Evolutionary conservation across 2,888 invertebrate genomes (phyloP), one percentile per base, ranked within the genome.

Genomic region (Penaeus monodon): DNA sequence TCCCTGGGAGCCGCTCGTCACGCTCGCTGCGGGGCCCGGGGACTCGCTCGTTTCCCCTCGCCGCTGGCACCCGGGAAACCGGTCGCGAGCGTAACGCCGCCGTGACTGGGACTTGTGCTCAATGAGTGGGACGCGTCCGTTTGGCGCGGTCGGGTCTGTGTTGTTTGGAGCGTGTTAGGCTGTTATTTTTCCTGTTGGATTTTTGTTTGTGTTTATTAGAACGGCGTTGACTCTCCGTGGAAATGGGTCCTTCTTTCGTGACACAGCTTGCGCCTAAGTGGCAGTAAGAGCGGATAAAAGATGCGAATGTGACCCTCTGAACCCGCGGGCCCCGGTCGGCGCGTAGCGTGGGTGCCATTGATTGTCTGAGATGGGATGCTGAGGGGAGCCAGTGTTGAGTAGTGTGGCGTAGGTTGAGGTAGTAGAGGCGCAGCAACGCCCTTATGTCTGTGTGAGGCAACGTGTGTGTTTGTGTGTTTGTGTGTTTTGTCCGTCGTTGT

Each of bases 341-440:
- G 85, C 79, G 33, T 85, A 10, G 57, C 22, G 27, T n/a, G 65
- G 77, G 79, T 81, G 76, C 85, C 85, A 85, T 85, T 85, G 85
- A 85, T 85, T 85, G 85, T 81, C 85, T 63, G 80, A 81, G 85
- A 81, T 80, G 85, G 85, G 85, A 85, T 85, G 85, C 85, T 85
- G 85, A 76, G 74, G 64, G 83, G 63, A 29, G 63, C 10, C 64
- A 83, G 83, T 83, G 14, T 83, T 63, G 64, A 83, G 83, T 83
- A 73, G 74, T 64, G 76, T 83, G 73, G 73, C 74, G 24, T 63
- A 83, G 83, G 68, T 57, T 68, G 49, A 24, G 70, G 68, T 70
- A 29, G 24, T 27, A 44, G 77, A 57, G 81, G 66, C 68, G 29
- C 68, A n/a, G 17, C 10, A 33, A n/a, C 44, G 66, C 81, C 70